These are phyloP conservation scores for Tipula lateralis DNA, from an alignment of 2,888 invertebrate species.

Conservation along the genomic window DNA sequence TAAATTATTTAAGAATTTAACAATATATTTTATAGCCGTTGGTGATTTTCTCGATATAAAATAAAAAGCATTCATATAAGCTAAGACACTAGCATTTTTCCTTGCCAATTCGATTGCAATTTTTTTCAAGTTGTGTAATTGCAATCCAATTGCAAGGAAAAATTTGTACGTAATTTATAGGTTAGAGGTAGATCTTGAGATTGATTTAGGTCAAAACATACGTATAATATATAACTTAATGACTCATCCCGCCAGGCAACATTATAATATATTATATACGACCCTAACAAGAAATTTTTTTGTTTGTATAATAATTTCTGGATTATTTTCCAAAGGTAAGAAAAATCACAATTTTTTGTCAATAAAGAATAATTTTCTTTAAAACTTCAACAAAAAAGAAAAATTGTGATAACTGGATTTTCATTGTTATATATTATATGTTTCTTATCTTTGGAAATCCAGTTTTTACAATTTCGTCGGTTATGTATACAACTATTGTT, in stretches of 20 bases:
- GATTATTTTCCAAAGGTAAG: slow-evolving; percentile 6
- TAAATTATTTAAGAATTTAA: slow-evolving; percentile 4
- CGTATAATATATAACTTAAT: not conserved
- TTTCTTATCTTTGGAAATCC: slow-evolving; percentile 24
- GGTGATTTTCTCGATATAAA: not conserved
- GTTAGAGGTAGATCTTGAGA: not conserved
- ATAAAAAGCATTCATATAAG: not conserved
- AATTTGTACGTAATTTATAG: not conserved
- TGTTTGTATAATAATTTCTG: not conserved
- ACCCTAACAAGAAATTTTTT: not conserved
- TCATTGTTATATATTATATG: not conserved
- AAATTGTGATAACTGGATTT: slow-evolving; percentile 19
- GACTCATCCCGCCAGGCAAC: not conserved
- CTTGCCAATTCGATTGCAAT: not conserved
- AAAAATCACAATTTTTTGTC: slow-evolving; percentile 19
- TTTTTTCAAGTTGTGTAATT: not conserved
- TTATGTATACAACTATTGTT: not conserved
- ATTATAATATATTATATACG: not conserved
- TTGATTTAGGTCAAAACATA: not conserved
- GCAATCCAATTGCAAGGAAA: not conserved
- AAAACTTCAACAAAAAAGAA: not conserved
- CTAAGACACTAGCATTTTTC: not conserved
- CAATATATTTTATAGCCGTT: not conserved
- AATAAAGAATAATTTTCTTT: not conserved
- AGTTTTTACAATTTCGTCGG: not conserved